Base-by-base conservation (phyloP, 2,888 invertebrate genomes). In the Drosophila vallismaia region DNA sequence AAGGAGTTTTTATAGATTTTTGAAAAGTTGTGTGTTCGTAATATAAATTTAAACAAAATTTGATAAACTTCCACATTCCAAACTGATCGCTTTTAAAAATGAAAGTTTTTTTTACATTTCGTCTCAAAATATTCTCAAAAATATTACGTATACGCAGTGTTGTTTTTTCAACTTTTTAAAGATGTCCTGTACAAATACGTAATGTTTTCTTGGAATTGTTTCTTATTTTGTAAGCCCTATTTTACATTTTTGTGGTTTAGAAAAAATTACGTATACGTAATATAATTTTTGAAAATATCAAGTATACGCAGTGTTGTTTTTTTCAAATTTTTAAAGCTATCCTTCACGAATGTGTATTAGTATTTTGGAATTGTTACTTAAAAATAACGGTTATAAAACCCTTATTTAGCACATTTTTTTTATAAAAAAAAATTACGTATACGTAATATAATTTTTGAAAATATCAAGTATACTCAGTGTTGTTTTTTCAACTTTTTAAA, bases 21-120 rank as follows among this genome's bases (percentile, higher is more conserved):
- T n/a, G n/a, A n/a, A 36, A 5, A 5, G 5, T 10, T 12, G 4
- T 42, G 40, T 44, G 53, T 44, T 46, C 58, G 28, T 57, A 38
- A 57, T 59, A 3, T 42, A 14, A 14, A 10, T 33, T 33, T 33
- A 10, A 10, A 1, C 33, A 33, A 33, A 1, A 33, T 10, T n/a
- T 10, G 33, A 4, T 33, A 33, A n/a, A n/a, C n/a, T 33, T 10
- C 8, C 9, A 19, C 19, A 1, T 31, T 8, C 2, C 1, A 9
- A 33, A 9, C 9, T 33, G 10, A 10, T 33, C 4, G 10, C 10
- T 0, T 9, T 33, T 33, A 10, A 10, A 8, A 8, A 5, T 8
- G 29, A 29, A 29, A 29, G 29, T 10, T 9, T 19, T 14, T 14
- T 19, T 19, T 19, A 19, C 19, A 19, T 19, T 1, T 19, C 19